Evolutionary conservation across 2,888 invertebrate species (phyloP).

Genomic region (Calameuta idolon): DNA sequence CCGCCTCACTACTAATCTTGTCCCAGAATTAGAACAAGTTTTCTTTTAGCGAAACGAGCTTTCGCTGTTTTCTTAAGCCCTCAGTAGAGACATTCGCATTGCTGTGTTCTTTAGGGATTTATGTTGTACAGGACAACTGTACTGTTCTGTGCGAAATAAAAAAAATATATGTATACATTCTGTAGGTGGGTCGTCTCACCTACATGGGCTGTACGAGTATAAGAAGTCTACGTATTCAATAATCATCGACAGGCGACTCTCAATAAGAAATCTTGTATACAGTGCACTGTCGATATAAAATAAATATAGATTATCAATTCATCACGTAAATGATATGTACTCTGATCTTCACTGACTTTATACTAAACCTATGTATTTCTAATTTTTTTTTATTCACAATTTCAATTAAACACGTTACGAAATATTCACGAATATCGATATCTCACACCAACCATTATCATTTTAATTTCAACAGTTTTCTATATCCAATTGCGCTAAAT

Average conservation of each 20-base stretch:
- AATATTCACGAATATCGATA: conserved; percentile 40
- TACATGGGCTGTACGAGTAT: too few species aligned
- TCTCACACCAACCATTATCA: conserved; percentile 48
- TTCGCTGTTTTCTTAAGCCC: conserved; percentile 21
- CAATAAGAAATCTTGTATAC: too few species aligned
- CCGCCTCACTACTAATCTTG: conserved; percentile 44
- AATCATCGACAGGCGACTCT: too few species aligned
- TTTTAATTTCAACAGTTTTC: conserved; percentile 40
- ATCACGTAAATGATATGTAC: too few species aligned
- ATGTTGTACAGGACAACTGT: background rate
- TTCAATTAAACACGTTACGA: background rate
- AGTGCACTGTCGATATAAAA: too few species aligned
- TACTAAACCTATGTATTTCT: too few species aligned
- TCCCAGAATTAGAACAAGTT: conserved; percentile 45
- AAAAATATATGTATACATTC: background rate
- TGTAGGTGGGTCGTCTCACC: background rate
- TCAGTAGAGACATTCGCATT: conserved; percentile 24
- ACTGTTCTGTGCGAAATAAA: background rate
- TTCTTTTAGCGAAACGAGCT: conserved; percentile 34
- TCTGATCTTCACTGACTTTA: too few species aligned
- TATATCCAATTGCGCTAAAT: conserved; percentile 21
- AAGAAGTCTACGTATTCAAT: too few species aligned
- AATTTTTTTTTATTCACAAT: too few species aligned
- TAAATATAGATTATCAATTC: too few species aligned
- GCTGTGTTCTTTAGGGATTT: background rate